A percentile compares a stretch with the other conserved stretches of the same genome.
These are phyloP conservation scores for Ormyrus thymus DNA, from an alignment of 2,888 invertebrate genomes.

Conservation along the genomic window DNA sequence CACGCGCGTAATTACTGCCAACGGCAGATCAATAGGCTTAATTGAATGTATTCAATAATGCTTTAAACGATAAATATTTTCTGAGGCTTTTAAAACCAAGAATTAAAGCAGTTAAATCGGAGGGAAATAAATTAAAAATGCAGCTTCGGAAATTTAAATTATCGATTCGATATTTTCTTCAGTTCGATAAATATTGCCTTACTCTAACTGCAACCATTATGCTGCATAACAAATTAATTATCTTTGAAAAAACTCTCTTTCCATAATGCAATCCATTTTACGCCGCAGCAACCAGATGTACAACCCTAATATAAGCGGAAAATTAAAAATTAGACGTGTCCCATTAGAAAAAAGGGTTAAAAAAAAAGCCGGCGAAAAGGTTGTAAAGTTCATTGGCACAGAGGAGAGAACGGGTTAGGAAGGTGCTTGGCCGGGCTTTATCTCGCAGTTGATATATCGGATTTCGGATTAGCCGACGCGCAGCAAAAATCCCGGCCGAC, in stretches of 20 bases:
- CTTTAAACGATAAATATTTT: not conserved
- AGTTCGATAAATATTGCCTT: no score
- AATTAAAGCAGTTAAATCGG: no score
- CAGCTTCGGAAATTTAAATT: no score
- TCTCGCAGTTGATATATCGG: slow-evolving; percentile 54
- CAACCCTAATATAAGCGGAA: not conserved
- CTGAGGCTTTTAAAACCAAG: no score
- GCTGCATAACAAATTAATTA: no score
- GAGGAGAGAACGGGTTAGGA: slow-evolving; percentile 16
- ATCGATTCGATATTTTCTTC: no score
- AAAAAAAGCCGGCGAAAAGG: not conserved
- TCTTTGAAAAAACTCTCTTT: no score
- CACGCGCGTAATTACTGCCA: slow-evolving; percentile 3
- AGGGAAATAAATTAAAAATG: no score
- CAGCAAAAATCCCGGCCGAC: slow-evolving; percentile 5
- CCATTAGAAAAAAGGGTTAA: not conserved
- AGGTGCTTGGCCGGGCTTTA: slow-evolving; percentile 46
- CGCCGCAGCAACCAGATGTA: no score
- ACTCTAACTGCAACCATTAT: no score
- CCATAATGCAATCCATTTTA: no score
- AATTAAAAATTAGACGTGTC: not conserved
- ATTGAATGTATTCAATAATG: not conserved
- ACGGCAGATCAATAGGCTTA: not conserved
- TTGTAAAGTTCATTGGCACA: not conserved
- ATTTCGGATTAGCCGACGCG: slow-evolving; percentile 51